Percentiles rank a stretch among this genome's conserved stretches.
Evolutionary conservation across 2,797 vertebrate genomes (phyloP).

Genomic region (Eupleurogrammus muticus): DNA sequence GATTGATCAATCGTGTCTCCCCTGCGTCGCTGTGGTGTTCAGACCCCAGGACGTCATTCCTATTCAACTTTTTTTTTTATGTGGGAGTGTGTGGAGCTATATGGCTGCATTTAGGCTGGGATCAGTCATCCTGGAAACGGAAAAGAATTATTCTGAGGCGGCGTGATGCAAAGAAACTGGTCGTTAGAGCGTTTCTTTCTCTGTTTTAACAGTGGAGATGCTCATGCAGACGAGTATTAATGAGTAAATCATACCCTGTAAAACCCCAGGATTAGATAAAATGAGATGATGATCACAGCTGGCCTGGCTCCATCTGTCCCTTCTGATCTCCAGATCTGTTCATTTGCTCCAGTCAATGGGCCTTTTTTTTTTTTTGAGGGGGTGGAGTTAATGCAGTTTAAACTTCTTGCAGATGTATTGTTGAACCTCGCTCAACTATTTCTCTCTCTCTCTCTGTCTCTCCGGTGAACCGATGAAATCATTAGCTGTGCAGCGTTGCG

Average conservation of each 20-base stretch:
- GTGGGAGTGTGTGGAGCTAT: constrained; percentile 8
- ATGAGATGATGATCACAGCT: constrained; percentile 5
- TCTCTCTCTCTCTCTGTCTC: too few species aligned
- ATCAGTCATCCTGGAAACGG: constrained; percentile 41
- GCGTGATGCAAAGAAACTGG: constrained; percentile 8
- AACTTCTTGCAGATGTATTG: neutral
- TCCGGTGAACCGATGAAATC: neutral
- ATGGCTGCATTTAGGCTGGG: constrained; percentile 15
- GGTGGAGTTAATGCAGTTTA: neutral
- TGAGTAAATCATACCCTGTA: too few species aligned
- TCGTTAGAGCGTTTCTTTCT: neutral
- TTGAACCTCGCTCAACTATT: constrained; percentile 1
- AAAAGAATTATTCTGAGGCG: constrained; percentile 34
- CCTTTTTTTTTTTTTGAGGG: too few species aligned
- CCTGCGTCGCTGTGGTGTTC: constrained; percentile 33
- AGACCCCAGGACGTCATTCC: constrained; percentile 33
- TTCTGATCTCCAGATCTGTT: constrained; percentile 5
- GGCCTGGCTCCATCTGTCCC: neutral
- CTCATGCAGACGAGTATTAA: constrained; percentile 6
- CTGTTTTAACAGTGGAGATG: constrained; percentile 21
- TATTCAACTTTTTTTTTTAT: constrained; percentile 39
- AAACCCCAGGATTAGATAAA: constrained; percentile 26
- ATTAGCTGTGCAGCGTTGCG: neutral
- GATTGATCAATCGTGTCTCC: constrained; percentile 13
- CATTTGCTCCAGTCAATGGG: neutral